A percentile compares a stretch with the other conserved stretches of the same genome.
Evolutionary conservation across 2,113 vertebrate genomes (phyloP).

Genomic region (Chlamydotis undulata): DNA sequence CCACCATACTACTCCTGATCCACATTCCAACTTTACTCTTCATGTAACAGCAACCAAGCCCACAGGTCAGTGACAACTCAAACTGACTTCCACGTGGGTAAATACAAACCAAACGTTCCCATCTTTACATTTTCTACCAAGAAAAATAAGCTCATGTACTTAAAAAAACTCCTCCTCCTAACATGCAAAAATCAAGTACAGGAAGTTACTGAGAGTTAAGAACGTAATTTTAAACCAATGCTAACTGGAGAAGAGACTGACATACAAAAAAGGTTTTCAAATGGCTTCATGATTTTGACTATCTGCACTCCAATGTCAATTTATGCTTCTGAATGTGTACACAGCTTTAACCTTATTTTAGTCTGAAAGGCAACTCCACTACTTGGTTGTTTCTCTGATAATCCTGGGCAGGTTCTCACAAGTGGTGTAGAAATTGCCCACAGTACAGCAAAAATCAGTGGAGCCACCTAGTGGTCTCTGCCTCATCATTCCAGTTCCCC

Average conservation of each 20-base stretch:
- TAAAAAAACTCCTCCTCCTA: neutral
- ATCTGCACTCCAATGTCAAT: neutral
- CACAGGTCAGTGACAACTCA: neutral
- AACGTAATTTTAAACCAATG: neutral
- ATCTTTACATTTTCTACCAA: neutral
- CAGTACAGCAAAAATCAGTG: neutral
- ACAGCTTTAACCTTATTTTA: neutral
- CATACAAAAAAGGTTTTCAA: neutral
- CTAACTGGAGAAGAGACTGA: neutral
- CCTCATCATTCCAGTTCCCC: neutral
- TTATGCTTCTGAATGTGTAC: neutral
- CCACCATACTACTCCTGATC: neutral
- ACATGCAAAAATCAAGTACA: neutral
- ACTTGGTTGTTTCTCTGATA: neutral
- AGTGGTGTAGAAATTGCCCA: conserved; percentile 7
- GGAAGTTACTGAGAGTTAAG: neutral
- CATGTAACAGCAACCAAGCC: neutral
- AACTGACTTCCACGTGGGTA: neutral
- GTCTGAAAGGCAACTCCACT: neutral
- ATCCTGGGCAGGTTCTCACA: neutral
- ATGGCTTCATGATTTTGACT: neutral
- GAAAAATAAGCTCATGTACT: neutral
- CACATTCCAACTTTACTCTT: neutral
- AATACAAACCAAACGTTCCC: neutral
- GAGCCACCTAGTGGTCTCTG: conserved; percentile 55